Percentiles rank a stretch among this genome's conserved stretches.
These are phyloP conservation scores for Nixonia krombeini DNA, from an alignment of 1,140 invertebrate species.

Conservation along the genomic window DNA sequence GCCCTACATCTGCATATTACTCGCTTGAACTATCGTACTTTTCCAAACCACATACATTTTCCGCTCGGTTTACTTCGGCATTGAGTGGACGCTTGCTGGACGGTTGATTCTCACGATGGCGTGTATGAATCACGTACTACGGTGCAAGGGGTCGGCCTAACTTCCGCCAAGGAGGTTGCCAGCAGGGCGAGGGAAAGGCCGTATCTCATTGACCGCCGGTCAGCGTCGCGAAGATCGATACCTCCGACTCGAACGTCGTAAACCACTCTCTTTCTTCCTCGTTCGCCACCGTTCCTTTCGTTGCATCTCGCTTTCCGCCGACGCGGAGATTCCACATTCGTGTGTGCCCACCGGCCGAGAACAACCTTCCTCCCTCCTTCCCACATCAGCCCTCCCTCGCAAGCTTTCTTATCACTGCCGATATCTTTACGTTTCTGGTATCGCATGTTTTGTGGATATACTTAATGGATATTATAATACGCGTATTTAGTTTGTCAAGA, in stretches of 20 bases:
- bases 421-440: constrained; percentile 25
- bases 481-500: constrained; percentile 34
- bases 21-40: constrained; percentile 37
- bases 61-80: constrained; percentile 13
- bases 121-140: constrained; percentile 53
- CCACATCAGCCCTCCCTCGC: constrained; percentile 18
- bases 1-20: constrained; percentile 27
- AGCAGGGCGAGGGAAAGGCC: constrained; percentile 59
- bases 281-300: constrained; percentile 12
- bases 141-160: constrained; percentile 49
- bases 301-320: no score
- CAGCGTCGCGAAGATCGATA: constrained; percentile 68
- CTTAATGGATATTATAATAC: constrained; percentile 48
- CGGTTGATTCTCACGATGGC: constrained; percentile 41
- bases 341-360: no score
- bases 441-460: constrained; percentile 42
- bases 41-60: constrained; percentile 27
- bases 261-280: constrained; percentile 21
- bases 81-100: constrained; percentile 19
- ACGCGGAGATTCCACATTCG: no score
- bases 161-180: constrained; percentile 62
- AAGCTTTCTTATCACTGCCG: neutral
- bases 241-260: constrained; percentile 14
- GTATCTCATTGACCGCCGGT: constrained; percentile 72
- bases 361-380: neutral